Evolutionary conservation across 2,888 invertebrate genomes (phyloP).

Genomic region (Andrena dorsata): DNA sequence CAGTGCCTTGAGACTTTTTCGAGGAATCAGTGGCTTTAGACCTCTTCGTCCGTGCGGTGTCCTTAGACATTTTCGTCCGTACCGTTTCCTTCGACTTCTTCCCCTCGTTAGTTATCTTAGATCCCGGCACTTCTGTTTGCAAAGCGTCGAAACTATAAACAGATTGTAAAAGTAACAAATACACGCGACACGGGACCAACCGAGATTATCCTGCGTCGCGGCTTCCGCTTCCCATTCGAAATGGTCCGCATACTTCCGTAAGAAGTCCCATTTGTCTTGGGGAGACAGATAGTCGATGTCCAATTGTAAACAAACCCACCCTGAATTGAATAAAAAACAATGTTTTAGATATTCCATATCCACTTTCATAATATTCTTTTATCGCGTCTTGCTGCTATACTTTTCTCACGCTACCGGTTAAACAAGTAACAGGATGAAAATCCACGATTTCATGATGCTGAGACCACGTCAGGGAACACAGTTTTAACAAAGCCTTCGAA

Average conservation of each 20-base stretch:
- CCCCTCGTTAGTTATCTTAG: slow-evolving; percentile 3
- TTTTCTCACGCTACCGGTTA: slow-evolving; percentile 82
- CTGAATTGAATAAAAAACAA: slow-evolving; percentile 45
- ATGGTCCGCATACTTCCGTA: slow-evolving; percentile 72
- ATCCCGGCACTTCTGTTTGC: slow-evolving; percentile 21
- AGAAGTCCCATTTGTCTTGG: slow-evolving; percentile 75
- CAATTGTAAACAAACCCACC: slow-evolving; percentile 73
- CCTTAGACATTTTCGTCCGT: slow-evolving; percentile 16
- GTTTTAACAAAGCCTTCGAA: slow-evolving; percentile 85
- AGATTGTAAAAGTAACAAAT: not conserved
- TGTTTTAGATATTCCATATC: not conserved
- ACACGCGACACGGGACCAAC: slow-evolving; percentile 21
- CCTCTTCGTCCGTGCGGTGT: slow-evolving; percentile 4
- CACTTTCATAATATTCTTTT: not conserved
- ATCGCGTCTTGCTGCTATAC: no score
- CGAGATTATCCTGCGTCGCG: not conserved
- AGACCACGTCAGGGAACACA: slow-evolving; percentile 84
- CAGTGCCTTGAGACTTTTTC: slow-evolving; percentile 13
- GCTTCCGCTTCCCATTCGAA: slow-evolving; percentile 64
- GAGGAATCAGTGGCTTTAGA: slow-evolving; percentile 11
- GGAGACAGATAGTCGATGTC: slow-evolving; percentile 68
- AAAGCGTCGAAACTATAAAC: slow-evolving; percentile 27
- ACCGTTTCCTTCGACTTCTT: slow-evolving; percentile 21
- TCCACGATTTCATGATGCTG: slow-evolving; percentile 81
- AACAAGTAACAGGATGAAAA: slow-evolving; percentile 84